These are phyloP conservation scores for Peromyscus californicus DNA, from an alignment of 2,113 vertebrate species.

Conservation along the genomic window DNA sequence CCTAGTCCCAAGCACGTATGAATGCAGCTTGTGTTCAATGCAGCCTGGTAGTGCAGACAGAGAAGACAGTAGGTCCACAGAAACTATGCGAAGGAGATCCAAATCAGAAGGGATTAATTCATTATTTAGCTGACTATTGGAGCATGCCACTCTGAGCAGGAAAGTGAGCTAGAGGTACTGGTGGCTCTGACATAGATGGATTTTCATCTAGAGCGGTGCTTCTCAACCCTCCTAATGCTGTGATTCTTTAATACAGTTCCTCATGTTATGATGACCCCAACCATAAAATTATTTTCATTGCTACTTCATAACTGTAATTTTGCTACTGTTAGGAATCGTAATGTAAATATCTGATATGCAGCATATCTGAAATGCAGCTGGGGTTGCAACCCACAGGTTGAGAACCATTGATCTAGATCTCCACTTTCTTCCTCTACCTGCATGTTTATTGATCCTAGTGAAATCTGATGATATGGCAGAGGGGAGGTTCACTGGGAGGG, in stretches of 20 bases:
- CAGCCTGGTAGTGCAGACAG: too few species aligned
- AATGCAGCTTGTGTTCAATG: neutral
- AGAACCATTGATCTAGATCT: neutral
- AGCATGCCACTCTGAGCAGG: neutral
- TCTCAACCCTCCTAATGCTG: neutral
- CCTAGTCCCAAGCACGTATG: too few species aligned
- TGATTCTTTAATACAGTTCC: neutral
- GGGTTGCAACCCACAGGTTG: neutral
- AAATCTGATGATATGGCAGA: neutral
- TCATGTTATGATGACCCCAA: too few species aligned
- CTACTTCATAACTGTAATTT: neutral
- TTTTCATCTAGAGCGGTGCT: neutral
- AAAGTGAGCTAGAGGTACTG: neutral
- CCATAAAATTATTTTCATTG: neutral
- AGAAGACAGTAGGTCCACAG: neutral
- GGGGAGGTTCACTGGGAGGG: neutral
- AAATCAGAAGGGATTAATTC: neutral
- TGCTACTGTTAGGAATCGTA: neutral
- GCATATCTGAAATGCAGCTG: neutral
- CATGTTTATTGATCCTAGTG: fast-evolving
- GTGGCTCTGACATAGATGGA: neutral
- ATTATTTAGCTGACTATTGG: neutral
- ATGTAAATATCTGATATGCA: neutral
- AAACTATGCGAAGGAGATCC: neutral
- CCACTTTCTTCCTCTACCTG: neutral